Conservation (phyloP, 2,888 invertebrate genomes). For the Subacronicta megacephala region DNA sequence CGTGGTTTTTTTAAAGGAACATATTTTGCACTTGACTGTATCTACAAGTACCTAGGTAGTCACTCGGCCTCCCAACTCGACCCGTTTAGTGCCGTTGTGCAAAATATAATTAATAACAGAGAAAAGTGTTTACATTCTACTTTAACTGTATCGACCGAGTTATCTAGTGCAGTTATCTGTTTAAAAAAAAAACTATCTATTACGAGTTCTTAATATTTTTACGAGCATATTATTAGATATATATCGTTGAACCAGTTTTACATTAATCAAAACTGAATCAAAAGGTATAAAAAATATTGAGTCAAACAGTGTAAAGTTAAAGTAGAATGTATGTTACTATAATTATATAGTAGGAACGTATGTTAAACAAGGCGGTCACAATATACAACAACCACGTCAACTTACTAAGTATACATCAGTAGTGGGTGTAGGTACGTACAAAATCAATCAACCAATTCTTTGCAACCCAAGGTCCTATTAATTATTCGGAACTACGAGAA, state of each 20-base stretch:
- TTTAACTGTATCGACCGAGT: conserved; percentile 5
- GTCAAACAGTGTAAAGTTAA: conserved; percentile 12
- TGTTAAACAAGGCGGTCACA: conserved; percentile 21
- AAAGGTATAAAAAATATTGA: neutral
- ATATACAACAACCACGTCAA: conserved; percentile 44
- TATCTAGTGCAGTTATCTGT: neutral
- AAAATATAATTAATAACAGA: conserved; percentile 37
- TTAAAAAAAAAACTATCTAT: no score
- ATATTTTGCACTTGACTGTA: no score
- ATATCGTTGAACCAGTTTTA: no score
- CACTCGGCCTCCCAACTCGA: conserved; percentile 13
- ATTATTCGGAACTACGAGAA: neutral
- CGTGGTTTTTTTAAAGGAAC: no score
- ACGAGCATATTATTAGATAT: neutral
- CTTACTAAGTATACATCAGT: no score
- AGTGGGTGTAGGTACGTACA: no score
- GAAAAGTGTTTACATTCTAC: conserved; percentile 8
- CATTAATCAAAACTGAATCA: neutral
- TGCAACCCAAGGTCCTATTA: neutral
- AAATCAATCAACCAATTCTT: neutral
- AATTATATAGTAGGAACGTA: no score
- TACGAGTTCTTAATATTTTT: neutral
- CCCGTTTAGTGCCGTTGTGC: conserved; percentile 50
- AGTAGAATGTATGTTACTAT: conserved; percentile 22
- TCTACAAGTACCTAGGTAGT: neutral